Base-by-base conservation (phyloP, 1,140 invertebrate species). In the Leptopilina boulardi region DNA sequence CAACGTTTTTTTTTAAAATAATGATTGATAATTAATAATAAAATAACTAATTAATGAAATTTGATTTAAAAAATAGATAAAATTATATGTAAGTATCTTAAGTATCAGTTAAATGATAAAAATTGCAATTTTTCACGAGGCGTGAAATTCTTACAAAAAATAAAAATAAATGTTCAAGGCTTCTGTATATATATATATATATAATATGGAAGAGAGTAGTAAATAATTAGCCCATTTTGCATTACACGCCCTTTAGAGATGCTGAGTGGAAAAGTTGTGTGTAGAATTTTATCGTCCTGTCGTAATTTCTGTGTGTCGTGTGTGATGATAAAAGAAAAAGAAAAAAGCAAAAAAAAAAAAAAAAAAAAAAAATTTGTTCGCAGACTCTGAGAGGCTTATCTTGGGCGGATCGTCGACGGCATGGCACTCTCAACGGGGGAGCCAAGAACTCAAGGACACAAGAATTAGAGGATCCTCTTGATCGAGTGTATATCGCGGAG, bases 201-300 rank as follows among this genome's bases (percentile, higher is more conserved):
- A n/a, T n/a, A n/a, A n/a, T n/a, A n/a, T n/a, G n/a, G 59, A 18
- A 51, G n/a, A 23, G n/a, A n/a, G n/a, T n/a, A 66, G 59, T 66
- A 66, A 66, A 66, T 66, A 66, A 66, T 66, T 66, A 66, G 59
- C 59, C 59, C 59, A 66, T 66, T 66, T 66, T 66, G 26, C 59
- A 66, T 66, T 66, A 66, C 59, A 66, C 59, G 59, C 59, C 59
- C 59, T 66, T 66, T 66, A 66, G 5, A 38, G 59, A 66, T 66
- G 26, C 59, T 66, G 21, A n/a, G 54, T 10, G 59, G 23, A 51
- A 26, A 66, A 66, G 59, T 30, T 66, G 59, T 66, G 59, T 66
- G 59, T 23, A 66, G 23, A 66, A 66, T 66, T 66, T 66, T 66
- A 66, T 66, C 59, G 13, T 66, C 59, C n/a, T 66, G 13, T 66